Percentiles rank a stretch among this genome's conserved stretches.
Evolutionary conservation across 2,888 invertebrate genomes (phyloP).

Genomic region (Drosophila fulvimacula): DNA sequence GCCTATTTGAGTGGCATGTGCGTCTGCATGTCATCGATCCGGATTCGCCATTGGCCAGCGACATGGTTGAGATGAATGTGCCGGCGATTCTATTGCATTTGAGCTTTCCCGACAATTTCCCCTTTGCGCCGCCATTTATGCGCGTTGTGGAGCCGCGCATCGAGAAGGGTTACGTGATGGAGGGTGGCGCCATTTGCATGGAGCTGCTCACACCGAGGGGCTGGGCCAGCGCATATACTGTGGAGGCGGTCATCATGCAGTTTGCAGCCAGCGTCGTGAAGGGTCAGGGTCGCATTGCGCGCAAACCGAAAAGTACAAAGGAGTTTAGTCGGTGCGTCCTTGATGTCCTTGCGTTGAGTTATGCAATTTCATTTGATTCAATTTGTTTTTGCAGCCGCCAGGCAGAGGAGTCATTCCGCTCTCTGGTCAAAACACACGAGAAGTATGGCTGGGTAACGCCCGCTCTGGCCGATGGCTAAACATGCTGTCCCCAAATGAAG

Average conservation of each 20-base stretch:
- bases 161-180: constrained; percentile 95
- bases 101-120: constrained; percentile 94
- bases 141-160: constrained; percentile 92
- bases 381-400: constrained; percentile 86
- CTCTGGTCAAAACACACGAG: constrained; percentile 94
- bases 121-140: constrained; percentile 95
- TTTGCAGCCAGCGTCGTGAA: constrained; percentile 95
- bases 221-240: constrained; percentile 87
- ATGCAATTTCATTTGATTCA: neutral
- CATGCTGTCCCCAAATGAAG: constrained; percentile 7
- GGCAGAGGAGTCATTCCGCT: constrained; percentile 95
- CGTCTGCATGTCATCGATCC: constrained; percentile 92
- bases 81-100: constrained; percentile 91
- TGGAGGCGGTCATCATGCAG: constrained; percentile 95
- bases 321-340: constrained; percentile 88
- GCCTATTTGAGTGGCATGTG: constrained; percentile 95
- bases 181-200: constrained; percentile 96
- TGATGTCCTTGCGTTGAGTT: neutral
- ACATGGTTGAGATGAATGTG: constrained; percentile 91
- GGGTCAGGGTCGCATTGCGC: constrained; percentile 93
- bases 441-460: constrained; percentile 97
- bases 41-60: constrained; percentile 92
- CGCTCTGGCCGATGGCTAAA: constrained; percentile 93
- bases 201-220: constrained; percentile 93
- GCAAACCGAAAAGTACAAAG: constrained; percentile 91